Conservation (phyloP, 2,113 vertebrate genomes). For the Eurypyga helias region DNA sequence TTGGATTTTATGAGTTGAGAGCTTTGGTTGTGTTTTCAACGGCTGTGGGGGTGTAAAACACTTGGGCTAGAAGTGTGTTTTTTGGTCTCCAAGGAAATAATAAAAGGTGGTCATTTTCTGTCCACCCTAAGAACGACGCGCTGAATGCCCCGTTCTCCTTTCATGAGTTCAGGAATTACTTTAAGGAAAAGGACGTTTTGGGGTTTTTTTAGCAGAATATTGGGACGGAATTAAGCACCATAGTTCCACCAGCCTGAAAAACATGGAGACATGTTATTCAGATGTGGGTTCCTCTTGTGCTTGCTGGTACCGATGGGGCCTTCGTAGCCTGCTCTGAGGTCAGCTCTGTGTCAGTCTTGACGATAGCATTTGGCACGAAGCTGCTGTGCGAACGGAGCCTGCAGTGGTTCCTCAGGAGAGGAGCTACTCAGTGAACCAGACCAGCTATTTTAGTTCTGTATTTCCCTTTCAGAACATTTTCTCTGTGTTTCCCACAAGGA, state of each 20-base stretch:
- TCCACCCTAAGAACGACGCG: not conserved
- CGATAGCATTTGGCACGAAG: not conserved
- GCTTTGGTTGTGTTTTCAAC: not conserved
- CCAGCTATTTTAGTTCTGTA: not conserved
- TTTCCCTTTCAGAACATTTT: not conserved
- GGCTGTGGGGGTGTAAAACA: not conserved
- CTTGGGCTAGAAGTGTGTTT: not conserved
- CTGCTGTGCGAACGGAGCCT: not conserved
- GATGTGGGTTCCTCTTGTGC: not conserved
- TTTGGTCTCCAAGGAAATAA: not conserved
- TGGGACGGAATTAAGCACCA: not conserved
- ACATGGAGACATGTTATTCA: rapidly evolving
- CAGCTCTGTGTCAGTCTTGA: not conserved
- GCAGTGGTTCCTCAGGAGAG: not conserved
- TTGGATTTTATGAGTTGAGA: not conserved
- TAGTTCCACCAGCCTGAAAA: not conserved
- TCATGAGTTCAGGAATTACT: not conserved
- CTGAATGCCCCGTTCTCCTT: not conserved
- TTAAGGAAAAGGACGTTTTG: not conserved
- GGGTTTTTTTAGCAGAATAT: not conserved
- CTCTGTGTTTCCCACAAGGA: not conserved
- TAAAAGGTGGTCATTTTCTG: not conserved
- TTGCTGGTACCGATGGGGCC: not conserved
- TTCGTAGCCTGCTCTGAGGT: not conserved
- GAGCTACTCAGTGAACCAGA: not conserved